phyloP scores from a whole-genome alignment of 1,140 invertebrate species.

The Anthonomus grandis region DNA sequence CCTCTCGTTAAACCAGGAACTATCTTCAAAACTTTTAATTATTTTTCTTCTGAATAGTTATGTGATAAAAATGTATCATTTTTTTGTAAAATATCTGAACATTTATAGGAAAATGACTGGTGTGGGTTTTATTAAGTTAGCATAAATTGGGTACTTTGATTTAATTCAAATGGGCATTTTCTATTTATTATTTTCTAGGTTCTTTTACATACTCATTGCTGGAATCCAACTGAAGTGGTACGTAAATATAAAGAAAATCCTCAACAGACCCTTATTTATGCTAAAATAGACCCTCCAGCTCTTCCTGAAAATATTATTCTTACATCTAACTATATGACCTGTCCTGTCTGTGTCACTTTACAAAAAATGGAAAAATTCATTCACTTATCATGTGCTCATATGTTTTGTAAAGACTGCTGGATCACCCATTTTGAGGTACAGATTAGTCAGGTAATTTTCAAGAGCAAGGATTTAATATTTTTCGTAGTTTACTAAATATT shows the following conservation, averaged over 20 bases:
- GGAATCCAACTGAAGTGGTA: slow-evolving; percentile 79
- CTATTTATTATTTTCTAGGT: slow-evolving; percentile 52
- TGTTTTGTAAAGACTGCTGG: slow-evolving; percentile 95
- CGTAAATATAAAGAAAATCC: slow-evolving; percentile 71
- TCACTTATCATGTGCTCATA: slow-evolving; percentile 83
- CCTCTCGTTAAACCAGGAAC: too few species aligned
- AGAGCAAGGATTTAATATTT: neutral
- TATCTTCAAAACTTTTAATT: too few species aligned
- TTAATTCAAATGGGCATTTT: neutral
- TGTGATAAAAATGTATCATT: too few species aligned
- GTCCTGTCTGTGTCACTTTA: slow-evolving; percentile 58
- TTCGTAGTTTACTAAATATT: neutral
- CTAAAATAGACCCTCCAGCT: slow-evolving; percentile 71
- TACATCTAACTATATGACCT: slow-evolving; percentile 48
- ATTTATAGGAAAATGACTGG: too few species aligned
- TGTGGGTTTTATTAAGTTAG: neutral
- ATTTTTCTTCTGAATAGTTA: too few species aligned
- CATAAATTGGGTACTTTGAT: neutral
- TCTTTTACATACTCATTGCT: slow-evolving; percentile 81
- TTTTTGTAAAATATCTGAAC: too few species aligned
- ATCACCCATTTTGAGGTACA: slow-evolving; percentile 93
- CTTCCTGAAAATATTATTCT: slow-evolving; percentile 42
- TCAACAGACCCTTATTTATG: slow-evolving; percentile 74
- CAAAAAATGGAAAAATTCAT: slow-evolving; percentile 67
- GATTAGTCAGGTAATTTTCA: slow-evolving; percentile 76